phyloP scores from a whole-genome alignment of 2,888 invertebrate genomes.

The Melanophora roralis region DNA sequence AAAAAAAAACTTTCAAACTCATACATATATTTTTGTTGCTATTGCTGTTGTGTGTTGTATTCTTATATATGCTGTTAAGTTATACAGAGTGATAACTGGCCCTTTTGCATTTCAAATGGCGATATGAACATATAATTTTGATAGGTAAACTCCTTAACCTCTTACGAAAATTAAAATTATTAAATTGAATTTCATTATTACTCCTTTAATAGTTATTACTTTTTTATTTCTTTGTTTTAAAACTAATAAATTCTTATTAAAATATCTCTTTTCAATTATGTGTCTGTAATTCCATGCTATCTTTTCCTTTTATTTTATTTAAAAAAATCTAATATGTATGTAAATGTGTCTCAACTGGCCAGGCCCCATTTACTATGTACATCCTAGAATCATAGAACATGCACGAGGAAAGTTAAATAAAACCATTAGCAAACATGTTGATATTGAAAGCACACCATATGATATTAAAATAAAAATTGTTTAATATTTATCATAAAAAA shows the following conservation, averaged over 20 bases:
- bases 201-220: neutral
- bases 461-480: constrained; percentile 78
- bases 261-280: constrained; percentile 19
- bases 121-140: too few species aligned
- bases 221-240: neutral
- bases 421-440: constrained; percentile 71
- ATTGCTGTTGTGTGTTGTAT: too few species aligned
- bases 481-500: constrained; percentile 64
- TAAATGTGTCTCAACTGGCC: constrained; percentile 37
- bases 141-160: neutral
- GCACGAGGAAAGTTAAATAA: constrained; percentile 73
- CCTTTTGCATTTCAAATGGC: too few species aligned
- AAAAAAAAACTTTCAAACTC: too few species aligned
- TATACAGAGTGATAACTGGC: too few species aligned
- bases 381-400: constrained; percentile 75
- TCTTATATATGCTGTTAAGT: too few species aligned
- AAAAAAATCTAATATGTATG: too few species aligned
- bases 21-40: too few species aligned
- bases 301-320: constrained; percentile 56
- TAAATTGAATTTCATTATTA: neutral
- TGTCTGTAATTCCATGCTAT: constrained; percentile 57
- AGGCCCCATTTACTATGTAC: constrained; percentile 73
- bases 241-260: constrained; percentile 9
- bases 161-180: neutral
- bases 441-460: constrained; percentile 75